A percentile compares a stretch with the other conserved stretches of the same genome.
phyloP scores from a whole-genome alignment of 2,113 vertebrate genomes.

The Dinomys branickii region DNA sequence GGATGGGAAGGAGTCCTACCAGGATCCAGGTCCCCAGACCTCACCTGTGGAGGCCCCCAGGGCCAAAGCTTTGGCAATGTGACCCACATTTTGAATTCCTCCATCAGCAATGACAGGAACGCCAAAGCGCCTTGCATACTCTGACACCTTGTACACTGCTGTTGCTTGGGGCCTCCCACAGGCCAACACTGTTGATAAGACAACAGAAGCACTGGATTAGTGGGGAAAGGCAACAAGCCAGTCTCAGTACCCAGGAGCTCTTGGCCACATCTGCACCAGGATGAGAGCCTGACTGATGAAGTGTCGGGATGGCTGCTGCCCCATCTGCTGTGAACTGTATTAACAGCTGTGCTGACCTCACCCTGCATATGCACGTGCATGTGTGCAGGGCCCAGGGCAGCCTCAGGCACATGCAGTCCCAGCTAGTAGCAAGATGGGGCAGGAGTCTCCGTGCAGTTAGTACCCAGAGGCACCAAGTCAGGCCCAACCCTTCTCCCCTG shows the following conservation, averaged over 20 bases:
- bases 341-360: background rate
- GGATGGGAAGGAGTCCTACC: background rate
- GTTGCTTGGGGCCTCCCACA: slow-evolving; percentile 98
- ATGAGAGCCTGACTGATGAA: background rate
- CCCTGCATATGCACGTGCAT: slow-evolving; percentile 7
- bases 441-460: slow-evolving; percentile 75
- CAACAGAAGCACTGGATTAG: background rate
- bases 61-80: slow-evolving; percentile 95
- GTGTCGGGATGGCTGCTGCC: background rate
- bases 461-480: slow-evolving; percentile 50
- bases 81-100: slow-evolving; percentile 96
- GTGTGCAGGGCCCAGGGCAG: slow-evolving; percentile 67
- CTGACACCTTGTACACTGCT: slow-evolving; percentile 97
- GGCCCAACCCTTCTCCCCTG: slow-evolving; percentile 37
- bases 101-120: slow-evolving; percentile 97
- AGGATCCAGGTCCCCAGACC: background rate
- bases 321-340: background rate
- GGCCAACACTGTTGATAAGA: slow-evolving; percentile 91
- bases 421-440: slow-evolving; percentile 46
- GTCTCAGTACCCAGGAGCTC: slow-evolving; percentile 58
- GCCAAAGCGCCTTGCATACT: slow-evolving; percentile 95
- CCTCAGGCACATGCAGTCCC: slow-evolving; percentile 76
- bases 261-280: slow-evolving; percentile 56
- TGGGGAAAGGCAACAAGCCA: fast-evolving
- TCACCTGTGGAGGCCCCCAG: slow-evolving; percentile 97